Base-by-base conservation (phyloP, 1,140 invertebrate genomes). In the Drosophila jambulina region DNA sequence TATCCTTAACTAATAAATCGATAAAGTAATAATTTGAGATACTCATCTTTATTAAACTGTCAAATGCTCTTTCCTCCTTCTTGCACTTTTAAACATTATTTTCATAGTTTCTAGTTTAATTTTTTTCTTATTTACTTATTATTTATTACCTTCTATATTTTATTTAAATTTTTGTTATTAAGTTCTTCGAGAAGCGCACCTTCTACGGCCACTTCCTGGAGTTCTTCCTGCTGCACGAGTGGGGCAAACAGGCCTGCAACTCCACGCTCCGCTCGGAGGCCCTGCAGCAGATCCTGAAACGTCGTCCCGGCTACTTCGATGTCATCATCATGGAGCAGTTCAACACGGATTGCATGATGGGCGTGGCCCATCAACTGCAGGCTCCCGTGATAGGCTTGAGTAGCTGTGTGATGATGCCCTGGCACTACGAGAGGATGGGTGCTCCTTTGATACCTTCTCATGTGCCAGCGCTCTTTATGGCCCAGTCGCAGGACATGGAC, bases 311-410 rank as follows among this genome's bases (percentile, higher is more conserved):
- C 29, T 94, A 94, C 59, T 96, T 95, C 65, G 96, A 97, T 86
- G 76, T 97, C 1, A 93, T 96, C 21, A 80, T 97, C 0, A 93
- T 94, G 3, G 96, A 96, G 91, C 93, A 94, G 49, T 96, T 96
- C 81, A 96, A 96, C 54, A 95, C 94, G 42, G 95, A 96, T 71
- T 96, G 96, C 83, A 95, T 95, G 76, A 87, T 96, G 53, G 94
- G 94, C 9, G 91, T 96, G 12, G 94, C 94, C 32, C 93, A 95
- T 62, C 94, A 95, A 75, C 93, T 95, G 25, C 92, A 95, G 60
- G 94, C 94, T 5, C 96, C 96, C 0, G 93, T 95, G 6, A 94
- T 97, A 4, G 93, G 93, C 0, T 74, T 95, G 9, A 94, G 93
- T 64, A 94, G 95, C 2, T 94, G 94, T 42, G 91, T 93, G 5